Percentiles rank a stretch among this genome's conserved stretches.
phyloP scores from a whole-genome alignment of 30 jellyfish, hydroid and myxozoan species.

The Mastigias papua region DNA sequence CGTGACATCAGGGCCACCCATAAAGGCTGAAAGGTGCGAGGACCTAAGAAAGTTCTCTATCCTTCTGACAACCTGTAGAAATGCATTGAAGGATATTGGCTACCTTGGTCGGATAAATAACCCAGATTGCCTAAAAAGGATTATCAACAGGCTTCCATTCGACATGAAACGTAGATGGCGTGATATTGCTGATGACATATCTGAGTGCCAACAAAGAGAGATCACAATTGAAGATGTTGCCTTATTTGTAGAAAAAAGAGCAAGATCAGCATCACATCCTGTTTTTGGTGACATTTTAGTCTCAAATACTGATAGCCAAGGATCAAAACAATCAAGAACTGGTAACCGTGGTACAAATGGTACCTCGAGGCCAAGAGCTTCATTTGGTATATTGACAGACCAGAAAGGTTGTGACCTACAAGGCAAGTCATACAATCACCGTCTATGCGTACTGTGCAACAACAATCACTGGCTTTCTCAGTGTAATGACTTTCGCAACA shows the following conservation, averaged over 20 bases:
- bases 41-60: constrained; percentile 29
- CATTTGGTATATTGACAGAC: not conserved
- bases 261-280: constrained; percentile 28
- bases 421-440: constrained; percentile 4
- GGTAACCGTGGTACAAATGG: not conserved
- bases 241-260: not conserved
- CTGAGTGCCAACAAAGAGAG: constrained; percentile 5
- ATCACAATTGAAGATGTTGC: constrained; percentile 11
- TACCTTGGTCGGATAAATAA: constrained; percentile 20
- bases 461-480: constrained; percentile 15
- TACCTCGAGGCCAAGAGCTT: constrained; percentile 3
- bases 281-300: not conserved
- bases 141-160: constrained; percentile 30
- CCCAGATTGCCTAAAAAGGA: constrained; percentile 41
- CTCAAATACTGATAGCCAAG: not conserved
- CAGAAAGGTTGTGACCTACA: constrained; percentile 3
- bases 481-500: constrained; percentile 9
- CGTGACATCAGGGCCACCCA: constrained; percentile 40
- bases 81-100: constrained; percentile 56
- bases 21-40: constrained; percentile 27
- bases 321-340: not conserved
- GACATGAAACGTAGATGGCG: constrained; percentile 1
- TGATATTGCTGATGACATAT: constrained; percentile 5
- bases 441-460: constrained; percentile 10
- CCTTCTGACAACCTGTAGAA: constrained; percentile 15